phyloP scores from a whole-genome alignment of 2,113 vertebrate species.

The Zapus hudsonius region DNA sequence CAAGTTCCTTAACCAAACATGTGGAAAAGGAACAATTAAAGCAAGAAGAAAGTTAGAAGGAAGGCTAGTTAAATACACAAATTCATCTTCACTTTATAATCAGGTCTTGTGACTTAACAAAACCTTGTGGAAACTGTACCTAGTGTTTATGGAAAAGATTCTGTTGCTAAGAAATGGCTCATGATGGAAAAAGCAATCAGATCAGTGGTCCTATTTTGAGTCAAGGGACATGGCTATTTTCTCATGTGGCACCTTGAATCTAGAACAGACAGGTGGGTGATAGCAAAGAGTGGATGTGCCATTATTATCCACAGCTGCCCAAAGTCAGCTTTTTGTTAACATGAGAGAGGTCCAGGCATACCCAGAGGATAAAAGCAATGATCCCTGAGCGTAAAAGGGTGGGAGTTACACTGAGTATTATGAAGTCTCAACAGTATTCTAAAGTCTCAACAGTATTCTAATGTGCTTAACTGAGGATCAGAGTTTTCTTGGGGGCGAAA shows the following conservation, averaged over 20 bases:
- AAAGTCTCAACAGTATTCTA: background rate
- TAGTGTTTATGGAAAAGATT: background rate
- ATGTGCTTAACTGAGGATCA: background rate
- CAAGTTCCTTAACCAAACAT: background rate
- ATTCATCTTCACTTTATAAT: background rate
- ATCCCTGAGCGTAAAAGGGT: background rate
- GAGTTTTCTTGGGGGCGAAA: background rate
- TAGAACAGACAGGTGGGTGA: constrained; percentile 35
- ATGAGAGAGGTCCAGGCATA: background rate
- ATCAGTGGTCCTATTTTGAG: constrained; percentile 28
- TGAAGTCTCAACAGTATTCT: background rate
- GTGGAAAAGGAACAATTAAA: background rate
- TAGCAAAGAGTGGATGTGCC: background rate
- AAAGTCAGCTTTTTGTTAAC: background rate
- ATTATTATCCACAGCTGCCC: constrained; percentile 20
- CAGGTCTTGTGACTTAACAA: background rate
- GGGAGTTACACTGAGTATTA: background rate
- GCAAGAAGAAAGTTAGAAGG: background rate
- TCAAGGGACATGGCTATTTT: constrained; percentile 9
- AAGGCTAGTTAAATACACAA: background rate
- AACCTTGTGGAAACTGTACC: background rate
- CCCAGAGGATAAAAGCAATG: background rate
- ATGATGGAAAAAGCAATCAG: constrained; percentile 22
- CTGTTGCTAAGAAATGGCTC: constrained; percentile 33
- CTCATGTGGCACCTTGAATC: constrained; percentile 50